Percentiles rank a stretch among this genome's conserved stretches.
Conservation (phyloP, 1,140 invertebrate genomes). For the Drosophila littoralis region DNA sequence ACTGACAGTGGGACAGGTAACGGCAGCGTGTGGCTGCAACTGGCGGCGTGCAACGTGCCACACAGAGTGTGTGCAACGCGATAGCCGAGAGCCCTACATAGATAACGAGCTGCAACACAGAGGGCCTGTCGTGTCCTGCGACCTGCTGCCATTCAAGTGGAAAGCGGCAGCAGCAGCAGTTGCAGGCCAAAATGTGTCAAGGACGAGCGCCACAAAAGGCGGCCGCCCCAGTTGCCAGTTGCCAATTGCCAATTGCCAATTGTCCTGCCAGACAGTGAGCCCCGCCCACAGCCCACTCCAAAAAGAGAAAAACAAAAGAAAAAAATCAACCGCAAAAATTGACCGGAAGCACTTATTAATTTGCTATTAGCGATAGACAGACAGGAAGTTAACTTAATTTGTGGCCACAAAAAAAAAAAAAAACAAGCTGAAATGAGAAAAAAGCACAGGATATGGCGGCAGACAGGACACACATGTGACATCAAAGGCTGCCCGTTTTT, state of each 20-base stretch:
- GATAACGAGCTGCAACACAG: constrained; percentile 59
- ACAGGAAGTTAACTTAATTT: constrained; percentile 84
- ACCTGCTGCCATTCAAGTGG: constrained; percentile 52
- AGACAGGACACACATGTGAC: constrained; percentile 49
- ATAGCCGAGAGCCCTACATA: constrained; percentile 81
- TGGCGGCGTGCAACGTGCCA: not conserved
- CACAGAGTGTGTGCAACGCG: constrained; percentile 5
- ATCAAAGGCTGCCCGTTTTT: constrained; percentile 57
- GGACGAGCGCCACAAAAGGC: constrained; percentile 64
- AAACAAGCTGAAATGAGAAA: constrained; percentile 14
- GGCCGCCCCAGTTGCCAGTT: constrained; percentile 30
- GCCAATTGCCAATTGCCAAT: constrained; percentile 50
- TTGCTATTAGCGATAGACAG: constrained; percentile 82
- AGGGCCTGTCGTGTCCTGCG: constrained; percentile 19
- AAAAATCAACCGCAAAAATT: constrained; percentile 64
- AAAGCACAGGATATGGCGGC: constrained; percentile 33
- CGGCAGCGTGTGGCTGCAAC: constrained; percentile 4
- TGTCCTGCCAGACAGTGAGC: constrained; percentile 33
- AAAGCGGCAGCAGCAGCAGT: constrained; percentile 42
- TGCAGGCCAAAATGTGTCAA: constrained; percentile 67
- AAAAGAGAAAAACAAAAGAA: not conserved
- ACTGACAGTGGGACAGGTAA: constrained; percentile 13
- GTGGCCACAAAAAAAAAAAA: constrained; percentile 65
- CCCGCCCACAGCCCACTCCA: not conserved
- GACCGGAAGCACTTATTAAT: constrained; percentile 83